phyloP scores from a whole-genome alignment of 2,797 vertebrate genomes.

The Acipenser ruthenus region DNA sequence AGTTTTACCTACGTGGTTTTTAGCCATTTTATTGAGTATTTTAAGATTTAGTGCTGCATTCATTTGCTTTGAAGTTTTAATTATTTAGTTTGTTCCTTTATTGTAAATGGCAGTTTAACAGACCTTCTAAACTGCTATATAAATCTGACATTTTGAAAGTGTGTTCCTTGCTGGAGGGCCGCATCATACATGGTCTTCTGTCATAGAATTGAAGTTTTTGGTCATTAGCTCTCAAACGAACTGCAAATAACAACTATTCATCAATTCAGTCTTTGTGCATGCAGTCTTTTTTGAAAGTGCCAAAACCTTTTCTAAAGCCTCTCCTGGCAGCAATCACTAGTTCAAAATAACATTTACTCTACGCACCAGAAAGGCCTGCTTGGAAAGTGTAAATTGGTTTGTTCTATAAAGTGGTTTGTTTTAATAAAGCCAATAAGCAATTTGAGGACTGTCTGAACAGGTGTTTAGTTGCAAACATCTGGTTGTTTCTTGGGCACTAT shows the following conservation, averaged over 20 bases:
- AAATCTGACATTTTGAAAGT: background rate
- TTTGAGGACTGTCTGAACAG: background rate
- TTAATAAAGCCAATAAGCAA: background rate
- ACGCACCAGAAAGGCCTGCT: conserved; percentile 1
- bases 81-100: no score
- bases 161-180: background rate
- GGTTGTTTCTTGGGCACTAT: background rate
- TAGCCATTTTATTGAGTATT: no score
- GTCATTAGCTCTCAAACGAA: background rate
- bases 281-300: background rate
- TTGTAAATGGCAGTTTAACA: no score
- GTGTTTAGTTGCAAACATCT: background rate
- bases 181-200: background rate
- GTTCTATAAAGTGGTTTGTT: background rate
- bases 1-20: no score
- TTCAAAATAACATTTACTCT: background rate
- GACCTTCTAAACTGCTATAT: background rate
- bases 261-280: no score
- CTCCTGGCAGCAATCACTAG: background rate
- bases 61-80: no score
- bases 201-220: background rate
- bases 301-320: background rate
- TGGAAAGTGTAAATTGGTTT: background rate
- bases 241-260: background rate
- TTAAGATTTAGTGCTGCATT: no score